Conservation (phyloP, 92 coral and sea anemone species). For the Porites cylindrica region DNA sequence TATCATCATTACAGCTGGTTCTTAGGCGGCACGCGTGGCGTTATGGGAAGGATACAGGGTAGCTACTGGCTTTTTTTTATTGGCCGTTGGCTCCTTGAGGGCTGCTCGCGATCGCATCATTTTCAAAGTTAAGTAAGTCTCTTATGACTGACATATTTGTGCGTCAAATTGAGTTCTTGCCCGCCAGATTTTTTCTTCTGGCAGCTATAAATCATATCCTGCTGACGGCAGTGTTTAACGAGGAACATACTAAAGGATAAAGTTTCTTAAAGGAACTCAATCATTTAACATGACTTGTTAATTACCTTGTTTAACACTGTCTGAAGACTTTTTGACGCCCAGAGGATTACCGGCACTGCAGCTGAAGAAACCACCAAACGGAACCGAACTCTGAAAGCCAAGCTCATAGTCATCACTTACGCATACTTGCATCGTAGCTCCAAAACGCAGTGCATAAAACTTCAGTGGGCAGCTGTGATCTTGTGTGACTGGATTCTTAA, state of each 20-base stretch:
- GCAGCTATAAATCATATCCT: no score
- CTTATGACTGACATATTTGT: no score
- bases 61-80: no score
- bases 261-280: not conserved
- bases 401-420: constrained; percentile 91
- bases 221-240: no score
- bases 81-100: no score
- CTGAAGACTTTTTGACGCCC: constrained; percentile 53
- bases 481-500: constrained; percentile 78
- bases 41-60: no score
- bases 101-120: no score
- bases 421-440: constrained; percentile 88
- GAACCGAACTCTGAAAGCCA: constrained; percentile 74
- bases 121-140: no score
- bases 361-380: constrained; percentile 91
- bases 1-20: no score
- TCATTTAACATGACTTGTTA: not conserved
- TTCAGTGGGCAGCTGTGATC: constrained; percentile 78
- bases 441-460: constrained; percentile 83
- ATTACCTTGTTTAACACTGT: not conserved
- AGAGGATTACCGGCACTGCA: constrained; percentile 86
- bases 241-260: not conserved
- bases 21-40: no score
- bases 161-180: no score
- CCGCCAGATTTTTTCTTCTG: no score